These are phyloP conservation scores for Mythimna ferrago DNA, from an alignment of 2,888 invertebrate species.

Conservation along the genomic window DNA sequence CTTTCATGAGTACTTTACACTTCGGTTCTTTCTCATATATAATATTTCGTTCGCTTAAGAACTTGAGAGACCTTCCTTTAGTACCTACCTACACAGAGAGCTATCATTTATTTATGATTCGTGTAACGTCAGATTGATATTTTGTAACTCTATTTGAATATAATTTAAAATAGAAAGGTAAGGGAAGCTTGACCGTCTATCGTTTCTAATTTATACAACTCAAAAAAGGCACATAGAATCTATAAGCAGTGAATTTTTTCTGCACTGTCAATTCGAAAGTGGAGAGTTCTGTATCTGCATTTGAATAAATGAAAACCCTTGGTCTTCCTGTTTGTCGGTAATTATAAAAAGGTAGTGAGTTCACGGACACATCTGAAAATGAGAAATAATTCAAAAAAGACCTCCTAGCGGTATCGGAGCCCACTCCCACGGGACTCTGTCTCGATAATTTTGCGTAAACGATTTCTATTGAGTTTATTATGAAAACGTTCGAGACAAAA, in stretches of 20 bases:
- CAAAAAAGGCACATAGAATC: neutral
- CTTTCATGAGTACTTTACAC: neutral
- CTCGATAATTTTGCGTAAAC: constrained; percentile 46
- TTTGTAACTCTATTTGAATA: neutral
- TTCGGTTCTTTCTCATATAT: neutral
- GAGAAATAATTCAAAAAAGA: constrained; percentile 65
- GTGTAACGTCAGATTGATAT: neutral
- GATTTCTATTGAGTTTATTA: constrained; percentile 48
- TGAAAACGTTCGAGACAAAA: constrained; percentile 51
- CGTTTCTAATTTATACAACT: constrained; percentile 9
- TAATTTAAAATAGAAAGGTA: neutral
- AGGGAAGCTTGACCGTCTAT: neutral
- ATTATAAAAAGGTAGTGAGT: constrained; percentile 50
- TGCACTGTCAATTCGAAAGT: constrained; percentile 58
- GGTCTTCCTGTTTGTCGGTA: constrained; percentile 61
- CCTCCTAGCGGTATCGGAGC: constrained; percentile 33
- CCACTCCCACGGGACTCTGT: constrained; percentile 13
- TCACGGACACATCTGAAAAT: constrained; percentile 58
- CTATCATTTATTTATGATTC: neutral
- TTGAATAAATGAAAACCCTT: constrained; percentile 68
- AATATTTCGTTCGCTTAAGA: neutral
- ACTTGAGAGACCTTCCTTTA: neutral
- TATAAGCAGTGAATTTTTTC: constrained; percentile 26
- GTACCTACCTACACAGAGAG: too few species aligned
- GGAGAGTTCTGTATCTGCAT: constrained; percentile 40